phyloP scores from a whole-genome alignment of 2,888 invertebrate species.

The Thera britannica region DNA sequence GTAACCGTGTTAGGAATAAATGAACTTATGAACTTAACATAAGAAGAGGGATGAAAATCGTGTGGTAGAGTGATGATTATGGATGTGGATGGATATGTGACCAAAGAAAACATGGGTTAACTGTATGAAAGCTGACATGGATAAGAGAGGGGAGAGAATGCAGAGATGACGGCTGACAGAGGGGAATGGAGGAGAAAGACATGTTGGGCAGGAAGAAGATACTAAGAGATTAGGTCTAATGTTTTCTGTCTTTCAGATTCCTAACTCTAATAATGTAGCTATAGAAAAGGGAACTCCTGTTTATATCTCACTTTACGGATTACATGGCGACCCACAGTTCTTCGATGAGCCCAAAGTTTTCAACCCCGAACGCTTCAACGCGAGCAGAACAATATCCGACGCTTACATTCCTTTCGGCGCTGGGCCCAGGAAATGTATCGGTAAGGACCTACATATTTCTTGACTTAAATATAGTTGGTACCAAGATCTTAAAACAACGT shows the following conservation, averaged over 20 bases:
- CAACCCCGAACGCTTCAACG: conserved; percentile 17
- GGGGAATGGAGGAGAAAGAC: too few species aligned
- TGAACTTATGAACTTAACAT: too few species aligned
- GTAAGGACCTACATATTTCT: conserved; percentile 20
- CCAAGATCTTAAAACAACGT: not conserved
- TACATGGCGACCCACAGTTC: conserved; percentile 38
- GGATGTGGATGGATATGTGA: too few species aligned
- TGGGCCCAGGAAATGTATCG: conserved; percentile 42
- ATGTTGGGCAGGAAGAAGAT: too few species aligned
- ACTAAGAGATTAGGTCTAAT: too few species aligned
- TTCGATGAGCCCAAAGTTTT: conserved; percentile 13
- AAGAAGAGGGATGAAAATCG: too few species aligned
- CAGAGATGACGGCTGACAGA: too few species aligned
- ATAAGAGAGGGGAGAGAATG: too few species aligned
- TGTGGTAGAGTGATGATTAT: too few species aligned
- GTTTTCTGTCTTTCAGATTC: conserved; percentile 12
- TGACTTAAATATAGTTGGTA: not conserved
- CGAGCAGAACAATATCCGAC: conserved; percentile 7
- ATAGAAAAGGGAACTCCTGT: conserved; percentile 47
- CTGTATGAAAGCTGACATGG: too few species aligned
- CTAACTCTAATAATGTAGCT: conserved; percentile 34
- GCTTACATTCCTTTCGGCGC: conserved; percentile 41
- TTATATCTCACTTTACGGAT: conserved; percentile 44
- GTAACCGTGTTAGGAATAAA: too few species aligned
- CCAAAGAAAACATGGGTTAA: too few species aligned